Base-by-base conservation (phyloP, 2,888 invertebrate species). In the Steinernema scapterisci region DNA sequence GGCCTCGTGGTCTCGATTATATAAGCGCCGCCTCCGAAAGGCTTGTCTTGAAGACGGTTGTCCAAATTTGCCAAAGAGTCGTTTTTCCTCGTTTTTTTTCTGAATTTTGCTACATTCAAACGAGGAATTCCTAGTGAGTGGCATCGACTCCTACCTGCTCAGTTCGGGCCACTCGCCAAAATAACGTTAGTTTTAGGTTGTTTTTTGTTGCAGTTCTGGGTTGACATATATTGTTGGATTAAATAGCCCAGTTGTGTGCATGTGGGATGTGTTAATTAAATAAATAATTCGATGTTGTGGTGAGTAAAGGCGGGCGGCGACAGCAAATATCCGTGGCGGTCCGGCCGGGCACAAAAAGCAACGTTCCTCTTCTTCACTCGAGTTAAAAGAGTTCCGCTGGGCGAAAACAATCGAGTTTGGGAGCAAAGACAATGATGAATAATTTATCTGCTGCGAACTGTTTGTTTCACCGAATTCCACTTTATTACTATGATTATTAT, bases 31-130 rank as follows among this genome's bases (percentile, higher is more conserved):
- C 63, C 63, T 9, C 38, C 63, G 6, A 27, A 13, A 6, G 63
- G 27, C 63, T 63, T 63, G 63, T 63, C 63, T 63, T 63, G 16
- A 63, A 63, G 31, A 63, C 38, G 63, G 63, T 63, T 63, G 63
- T 38, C 63, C 31, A 25, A 54, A 54, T 54, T 23, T 31, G 16
- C 31, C 13, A 27, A 63, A 63, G 5, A 16, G 3, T 25, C 38
- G 63, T 31, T 21, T 52, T 19, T n/a, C 21, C 38, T 38, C 9
- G 5, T 3, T 38, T 38, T 38, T 38, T 38, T 38, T 3, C 38
- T 38, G n/a, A 38, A 38, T 38, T 6, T 38, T 9, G 38, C 38
- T 38, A n/a, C n/a, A n/a, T n/a, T 38, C 9, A 38, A 38, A 3
- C 38, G 38, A 38, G 9, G 9, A 38, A 38, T 38, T 38, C 38